Evolutionary conservation across 1,140 invertebrate species (phyloP), one percentile per base, ranked within the genome.

Genomic region (Halesus radiatus): DNA sequence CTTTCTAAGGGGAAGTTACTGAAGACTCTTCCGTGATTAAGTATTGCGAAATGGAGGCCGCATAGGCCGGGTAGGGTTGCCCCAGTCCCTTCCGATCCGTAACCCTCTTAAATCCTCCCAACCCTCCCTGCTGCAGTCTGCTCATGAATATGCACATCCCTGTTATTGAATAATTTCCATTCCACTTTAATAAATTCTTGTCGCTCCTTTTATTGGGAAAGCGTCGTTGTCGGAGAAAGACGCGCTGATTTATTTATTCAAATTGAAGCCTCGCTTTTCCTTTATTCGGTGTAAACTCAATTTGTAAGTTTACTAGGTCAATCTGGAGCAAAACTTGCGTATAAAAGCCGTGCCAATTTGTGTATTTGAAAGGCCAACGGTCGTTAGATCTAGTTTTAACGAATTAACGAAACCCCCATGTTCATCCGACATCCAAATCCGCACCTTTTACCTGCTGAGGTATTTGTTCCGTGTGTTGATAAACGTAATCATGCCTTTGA

Each of bases 91-190:
- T 32, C 32, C 32, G 4, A 6, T 7, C 7, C 32, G 0, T 7
- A 6, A 3, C 32, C 32, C 32, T 7, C 5, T 32, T 32, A 3
- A 32, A 32, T 7, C 32, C 8, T 13, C 37, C 26, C 26, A 7
- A 1, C 37, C 37, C 37, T 0, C 10, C 8, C 37, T 16, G 64
- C 16, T 76, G 72, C 79, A 76, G 10, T 79, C n/a, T 75, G 22
- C 50, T 80, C 74, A 80, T 80, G 79, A 80, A 80, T 80, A 80
- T 80, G 62, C 79, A 80, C 26, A 32, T 20, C 7, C 53, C 53
- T 56, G 52, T 76, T 80, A 72, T 76, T 80, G 79, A 80, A 80
- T 80, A 76, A 80, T 80, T 76, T 76, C 77, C 29, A 53, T 78
- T 73, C 66, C 66, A 22, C 52, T 53, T 74, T 45, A 26, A 54